Conservation (phyloP, 2,113 vertebrate genomes). For the Bolborhynchus lineola region DNA sequence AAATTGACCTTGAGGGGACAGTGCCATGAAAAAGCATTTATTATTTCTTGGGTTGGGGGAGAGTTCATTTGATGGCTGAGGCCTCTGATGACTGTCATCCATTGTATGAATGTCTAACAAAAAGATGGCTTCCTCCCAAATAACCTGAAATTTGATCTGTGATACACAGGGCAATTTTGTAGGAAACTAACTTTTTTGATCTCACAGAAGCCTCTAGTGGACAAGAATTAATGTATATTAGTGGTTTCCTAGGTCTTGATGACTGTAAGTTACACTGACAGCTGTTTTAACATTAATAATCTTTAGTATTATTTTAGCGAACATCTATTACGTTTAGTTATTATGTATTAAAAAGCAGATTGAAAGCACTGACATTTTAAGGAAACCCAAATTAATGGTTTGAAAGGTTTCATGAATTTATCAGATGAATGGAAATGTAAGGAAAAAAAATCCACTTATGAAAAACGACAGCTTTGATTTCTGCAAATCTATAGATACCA, state of each 20-base stretch:
- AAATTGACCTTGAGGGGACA: background rate
- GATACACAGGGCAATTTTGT: background rate
- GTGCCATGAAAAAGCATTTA: background rate
- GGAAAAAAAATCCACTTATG: background rate
- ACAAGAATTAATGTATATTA: background rate
- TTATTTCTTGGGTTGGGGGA: background rate
- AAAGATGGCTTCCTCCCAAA: background rate
- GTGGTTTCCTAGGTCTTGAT: constrained; percentile 22
- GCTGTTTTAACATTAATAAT: constrained; percentile 46
- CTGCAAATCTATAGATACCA: constrained; percentile 44
- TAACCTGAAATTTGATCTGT: background rate
- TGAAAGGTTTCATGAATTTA: constrained; percentile 59
- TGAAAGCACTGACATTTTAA: constrained; percentile 55
- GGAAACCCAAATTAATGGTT: constrained; percentile 50
- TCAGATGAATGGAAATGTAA: constrained; percentile 42
- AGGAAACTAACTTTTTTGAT: constrained; percentile 2
- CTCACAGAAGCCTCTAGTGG: background rate
- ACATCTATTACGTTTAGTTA: constrained; percentile 24
- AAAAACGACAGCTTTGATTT: constrained; percentile 34
- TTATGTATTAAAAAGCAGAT: constrained; percentile 34
- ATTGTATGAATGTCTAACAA: background rate
- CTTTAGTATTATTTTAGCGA: constrained; percentile 49
- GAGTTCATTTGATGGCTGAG: background rate
- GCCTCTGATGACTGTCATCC: background rate
- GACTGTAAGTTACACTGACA: constrained; percentile 1